Evolutionary conservation across 2,888 invertebrate genomes (phyloP), one percentile per base, ranked within the genome.

Genomic region (Diaperis boleti): DNA sequence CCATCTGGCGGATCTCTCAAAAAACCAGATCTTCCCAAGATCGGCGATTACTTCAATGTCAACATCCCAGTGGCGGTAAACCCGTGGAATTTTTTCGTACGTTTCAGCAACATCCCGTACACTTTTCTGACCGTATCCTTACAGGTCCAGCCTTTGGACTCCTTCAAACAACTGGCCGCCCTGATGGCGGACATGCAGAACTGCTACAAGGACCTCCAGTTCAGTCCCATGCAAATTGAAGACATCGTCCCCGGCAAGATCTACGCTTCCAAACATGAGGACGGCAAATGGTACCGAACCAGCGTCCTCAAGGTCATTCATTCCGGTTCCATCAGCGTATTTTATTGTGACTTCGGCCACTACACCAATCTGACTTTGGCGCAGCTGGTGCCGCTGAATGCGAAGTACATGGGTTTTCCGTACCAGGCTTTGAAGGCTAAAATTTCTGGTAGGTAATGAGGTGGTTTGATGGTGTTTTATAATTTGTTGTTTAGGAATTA

Each of bases 21-120:
- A 31, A 77, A 78, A 11, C 85, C 86, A 1, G 62, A 62, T 7
- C 78, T 86, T 14, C 84, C 86, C 1, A 67, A 71, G 1, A 69
- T 81, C 35, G 87, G 85, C 1, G 80, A 84, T 26, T 89, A 84
- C 74, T 90, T 91, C 74, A 89, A 91, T 74, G 89, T 93, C 8
- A 86, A 86, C 73, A 84, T 93, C 56, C 87, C 90, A 0, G 88
- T 90, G 83, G 91, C 92, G 0, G 90, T 92, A 1, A 90, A 88
- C 84, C 94, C 94, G 0, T 86, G 86, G 79, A 88, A 89, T 81
- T 91, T 91, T 72, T 87, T 88, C 37, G 88, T 89, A 42, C 82
- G 83, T 79, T 10, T 26, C n/a, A n/a, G n/a, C 26, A 2, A 26
- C 3, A n/a, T 26, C 26, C 6, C 6, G 26, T 2, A 3, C 6